Evolutionary conservation across 2,797 vertebrate species (phyloP).

Genomic region (Gallinago solitaria): DNA sequence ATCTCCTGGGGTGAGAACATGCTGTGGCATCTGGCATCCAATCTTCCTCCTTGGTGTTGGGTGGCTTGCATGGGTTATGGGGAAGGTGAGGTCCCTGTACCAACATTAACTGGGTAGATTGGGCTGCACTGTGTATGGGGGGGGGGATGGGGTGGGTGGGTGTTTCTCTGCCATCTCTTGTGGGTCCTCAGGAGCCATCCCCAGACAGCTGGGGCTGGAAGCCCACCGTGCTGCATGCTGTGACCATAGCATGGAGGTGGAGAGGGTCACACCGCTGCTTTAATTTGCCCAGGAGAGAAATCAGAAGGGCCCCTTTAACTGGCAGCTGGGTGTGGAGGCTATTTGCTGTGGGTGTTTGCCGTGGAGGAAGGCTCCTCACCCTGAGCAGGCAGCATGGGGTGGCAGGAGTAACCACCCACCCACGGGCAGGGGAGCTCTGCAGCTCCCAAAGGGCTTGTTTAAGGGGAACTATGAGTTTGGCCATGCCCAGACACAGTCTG

Average conservation of each 20-base stretch:
- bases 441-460: fast-evolving
- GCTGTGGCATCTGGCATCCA: neutral
- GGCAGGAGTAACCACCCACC: neutral
- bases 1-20: neutral
- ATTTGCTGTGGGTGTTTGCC: neutral
- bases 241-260: fast-evolving
- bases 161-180: neutral
- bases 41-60: neutral
- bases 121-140: neutral
- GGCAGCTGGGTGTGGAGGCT: neutral
- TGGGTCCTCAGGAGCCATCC: neutral
- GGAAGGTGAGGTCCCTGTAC: fast-evolving
- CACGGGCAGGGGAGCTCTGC: neutral
- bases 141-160: neutral
- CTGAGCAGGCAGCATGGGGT: fast-evolving
- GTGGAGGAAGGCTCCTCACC: neutral
- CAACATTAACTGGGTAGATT: fast-evolving
- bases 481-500: neutral
- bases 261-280: neutral
- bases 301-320: neutral
- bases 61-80: neutral
- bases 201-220: neutral
- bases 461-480: neutral
- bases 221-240: fast-evolving
- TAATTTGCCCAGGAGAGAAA: fast-evolving